These are phyloP conservation scores for Meliscaeva auricollis DNA, from an alignment of 2,888 invertebrate genomes.

Conservation along the genomic window DNA sequence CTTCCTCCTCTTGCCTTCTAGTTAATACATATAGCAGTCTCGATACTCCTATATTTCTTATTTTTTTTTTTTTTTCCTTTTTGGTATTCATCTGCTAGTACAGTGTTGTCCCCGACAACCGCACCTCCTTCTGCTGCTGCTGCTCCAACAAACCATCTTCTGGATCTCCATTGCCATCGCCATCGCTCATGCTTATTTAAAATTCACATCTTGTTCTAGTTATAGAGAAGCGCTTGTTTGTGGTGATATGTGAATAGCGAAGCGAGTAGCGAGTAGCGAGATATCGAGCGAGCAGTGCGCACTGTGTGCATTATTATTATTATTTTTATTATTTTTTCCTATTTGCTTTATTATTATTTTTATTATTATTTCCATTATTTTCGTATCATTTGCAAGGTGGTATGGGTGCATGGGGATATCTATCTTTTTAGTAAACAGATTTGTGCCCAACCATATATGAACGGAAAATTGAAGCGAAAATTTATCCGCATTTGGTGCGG, in stretches of 20 bases:
- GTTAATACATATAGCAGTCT: slow-evolving; percentile 26
- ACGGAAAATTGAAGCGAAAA: slow-evolving; percentile 63
- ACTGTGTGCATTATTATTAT: slow-evolving; percentile 71
- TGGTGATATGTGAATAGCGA: slow-evolving; percentile 37
- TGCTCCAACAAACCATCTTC: slow-evolving; percentile 25
- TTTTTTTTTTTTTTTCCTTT: slow-evolving; percentile 15
- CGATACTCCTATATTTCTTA: slow-evolving; percentile 46
- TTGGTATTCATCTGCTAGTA: slow-evolving; percentile 37
- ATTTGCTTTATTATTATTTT: slow-evolving; percentile 60
- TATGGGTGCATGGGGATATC: slow-evolving; percentile 56
- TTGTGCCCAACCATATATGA: slow-evolving; percentile 50
- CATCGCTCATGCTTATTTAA: slow-evolving; percentile 68
- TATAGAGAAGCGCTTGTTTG: slow-evolving; percentile 70
- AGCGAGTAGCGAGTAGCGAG: slow-evolving; percentile 10
- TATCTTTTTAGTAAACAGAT: slow-evolving; percentile 67
- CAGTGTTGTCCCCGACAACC: slow-evolving; percentile 32
- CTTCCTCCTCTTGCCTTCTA: background rate
- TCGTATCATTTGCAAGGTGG: slow-evolving; percentile 59
- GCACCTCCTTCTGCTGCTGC: background rate
- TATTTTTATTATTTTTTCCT: slow-evolving; percentile 37
- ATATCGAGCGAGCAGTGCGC: slow-evolving; percentile 46
- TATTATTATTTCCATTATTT: slow-evolving; percentile 71
- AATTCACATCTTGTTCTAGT: slow-evolving; percentile 76
- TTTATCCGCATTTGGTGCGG: slow-evolving; percentile 62
- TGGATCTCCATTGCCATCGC: slow-evolving; percentile 34